phyloP scores from a whole-genome alignment of 1,140 invertebrate species.

The Zophobas atratus region DNA sequence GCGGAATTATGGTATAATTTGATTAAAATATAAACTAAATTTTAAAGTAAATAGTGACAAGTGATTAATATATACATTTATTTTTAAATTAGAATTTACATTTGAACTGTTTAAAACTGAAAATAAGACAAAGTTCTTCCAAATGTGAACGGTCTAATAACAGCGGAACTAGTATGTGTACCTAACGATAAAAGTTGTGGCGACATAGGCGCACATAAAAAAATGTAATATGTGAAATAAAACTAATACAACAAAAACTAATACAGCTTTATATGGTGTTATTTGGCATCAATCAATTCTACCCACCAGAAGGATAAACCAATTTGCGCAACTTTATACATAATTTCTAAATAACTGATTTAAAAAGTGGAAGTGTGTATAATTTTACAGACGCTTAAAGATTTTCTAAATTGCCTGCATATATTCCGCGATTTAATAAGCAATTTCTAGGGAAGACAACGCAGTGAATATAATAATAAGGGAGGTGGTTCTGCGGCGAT shows the following conservation, averaged over 20 bases:
- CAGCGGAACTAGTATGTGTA: too few relatives aligned
- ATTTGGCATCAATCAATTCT: slow-evolving; percentile 23
- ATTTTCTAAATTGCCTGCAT: slow-evolving; percentile 19
- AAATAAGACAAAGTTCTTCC: too few relatives aligned
- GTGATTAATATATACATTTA: too few relatives aligned
- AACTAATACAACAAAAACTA: slow-evolving; percentile 1
- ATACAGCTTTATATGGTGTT: slow-evolving; percentile 10
- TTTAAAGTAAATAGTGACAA: background rate
- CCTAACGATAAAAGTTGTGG: background rate
- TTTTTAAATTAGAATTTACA: too few relatives aligned
- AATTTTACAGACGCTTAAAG: slow-evolving; percentile 22
- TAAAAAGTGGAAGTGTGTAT: slow-evolving; percentile 23
- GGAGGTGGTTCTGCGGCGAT: background rate
- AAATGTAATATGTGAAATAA: slow-evolving; percentile 11
- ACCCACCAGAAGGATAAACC: slow-evolving; percentile 18
- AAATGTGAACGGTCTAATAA: too few relatives aligned
- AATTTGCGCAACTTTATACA: slow-evolving; percentile 18
- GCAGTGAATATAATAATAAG: slow-evolving; percentile 5
- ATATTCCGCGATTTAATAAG: slow-evolving; percentile 27
- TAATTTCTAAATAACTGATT: slow-evolving; percentile 12
- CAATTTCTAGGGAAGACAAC: background rate
- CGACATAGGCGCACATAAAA: too few relatives aligned
- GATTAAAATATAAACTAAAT: background rate
- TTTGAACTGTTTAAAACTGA: too few relatives aligned
- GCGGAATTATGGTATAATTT: too few relatives aligned